A percentile compares a stretch with the other conserved stretches of the same genome.
phyloP scores from a whole-genome alignment of 2,797 vertebrate species.

The Neosilurus mollespiculum region DNA sequence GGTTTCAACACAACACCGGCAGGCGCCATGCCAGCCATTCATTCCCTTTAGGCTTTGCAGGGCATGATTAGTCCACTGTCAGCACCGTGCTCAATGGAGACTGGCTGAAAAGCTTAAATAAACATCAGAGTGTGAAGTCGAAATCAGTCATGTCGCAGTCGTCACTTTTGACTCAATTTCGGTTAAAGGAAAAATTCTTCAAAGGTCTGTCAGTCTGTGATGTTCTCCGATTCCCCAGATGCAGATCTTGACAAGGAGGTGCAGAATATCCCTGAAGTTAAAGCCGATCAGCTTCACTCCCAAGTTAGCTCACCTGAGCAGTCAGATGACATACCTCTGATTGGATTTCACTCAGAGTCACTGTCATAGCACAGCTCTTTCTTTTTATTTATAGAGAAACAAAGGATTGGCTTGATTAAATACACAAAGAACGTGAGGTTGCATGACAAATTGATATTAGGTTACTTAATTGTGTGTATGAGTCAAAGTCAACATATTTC shows the following conservation, averaged over 20 bases:
- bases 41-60: slow-evolving; percentile 33
- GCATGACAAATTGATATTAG: neutral
- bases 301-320: slow-evolving; percentile 29
- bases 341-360: neutral
- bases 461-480: neutral
- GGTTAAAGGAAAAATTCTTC: slow-evolving; percentile 10
- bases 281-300: slow-evolving; percentile 18
- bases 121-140: slow-evolving; percentile 36
- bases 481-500: neutral
- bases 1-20: slow-evolving; percentile 30
- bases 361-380: neutral
- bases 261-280: slow-evolving; percentile 1
- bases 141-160: slow-evolving; percentile 29
- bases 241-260: neutral
- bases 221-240: neutral
- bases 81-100: slow-evolving; percentile 25
- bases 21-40: slow-evolving; percentile 49
- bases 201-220: slow-evolving; percentile 24
- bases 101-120: slow-evolving; percentile 39
- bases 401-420: neutral
- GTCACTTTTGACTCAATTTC: slow-evolving; percentile 9
- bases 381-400: neutral
- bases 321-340: slow-evolving; percentile 29
- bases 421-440: neutral
- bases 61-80: slow-evolving; percentile 38